phyloP scores from a whole-genome alignment of 2,888 invertebrate genomes.

The Standfussiana lucernea region DNA sequence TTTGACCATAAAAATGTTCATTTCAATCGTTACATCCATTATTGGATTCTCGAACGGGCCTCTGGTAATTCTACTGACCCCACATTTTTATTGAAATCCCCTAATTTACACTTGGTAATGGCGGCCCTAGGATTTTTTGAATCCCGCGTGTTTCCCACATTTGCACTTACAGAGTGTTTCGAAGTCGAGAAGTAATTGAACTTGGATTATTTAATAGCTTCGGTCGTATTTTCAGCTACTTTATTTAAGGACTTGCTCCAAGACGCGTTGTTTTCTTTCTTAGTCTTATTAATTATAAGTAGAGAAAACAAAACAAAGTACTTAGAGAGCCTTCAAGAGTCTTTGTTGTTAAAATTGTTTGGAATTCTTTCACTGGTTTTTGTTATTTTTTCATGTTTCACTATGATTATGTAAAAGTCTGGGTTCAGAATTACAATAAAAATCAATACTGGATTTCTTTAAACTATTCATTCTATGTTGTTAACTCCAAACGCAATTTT shows the following conservation, averaged over 20 bases:
- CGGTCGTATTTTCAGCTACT: conserved; percentile 9
- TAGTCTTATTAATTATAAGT: not conserved
- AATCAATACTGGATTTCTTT: conserved; percentile 7
- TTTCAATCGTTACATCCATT: conserved; percentile 71
- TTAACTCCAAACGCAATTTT: conserved; percentile 8
- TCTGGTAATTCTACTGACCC: conserved; percentile 69
- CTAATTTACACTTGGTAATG: conserved; percentile 76
- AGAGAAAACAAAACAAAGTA: not conserved
- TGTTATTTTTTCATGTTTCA: conserved; percentile 25
- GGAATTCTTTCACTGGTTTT: not conserved
- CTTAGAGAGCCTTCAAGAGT: too few species aligned
- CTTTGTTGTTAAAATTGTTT: conserved; percentile 29
- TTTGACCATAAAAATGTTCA: conserved; percentile 62
- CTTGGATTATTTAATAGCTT: conserved; percentile 24
- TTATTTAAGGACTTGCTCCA: conserved; percentile 39
- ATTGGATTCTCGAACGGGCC: conserved; percentile 67
- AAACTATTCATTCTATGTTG: not conserved
- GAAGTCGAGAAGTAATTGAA: conserved; percentile 47
- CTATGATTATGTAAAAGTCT: conserved; percentile 9
- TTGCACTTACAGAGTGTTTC: conserved; percentile 49
- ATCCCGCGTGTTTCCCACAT: conserved; percentile 55
- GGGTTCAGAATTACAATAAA: conserved; percentile 6
- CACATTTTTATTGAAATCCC: conserved; percentile 74
- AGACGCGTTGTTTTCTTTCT: conserved; percentile 16
- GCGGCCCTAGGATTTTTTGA: conserved; percentile 64